Percentiles rank a stretch among this genome's conserved stretches.
Conservation (phyloP, 2,113 vertebrate species). For the Gobiocypris rarus region DNA sequence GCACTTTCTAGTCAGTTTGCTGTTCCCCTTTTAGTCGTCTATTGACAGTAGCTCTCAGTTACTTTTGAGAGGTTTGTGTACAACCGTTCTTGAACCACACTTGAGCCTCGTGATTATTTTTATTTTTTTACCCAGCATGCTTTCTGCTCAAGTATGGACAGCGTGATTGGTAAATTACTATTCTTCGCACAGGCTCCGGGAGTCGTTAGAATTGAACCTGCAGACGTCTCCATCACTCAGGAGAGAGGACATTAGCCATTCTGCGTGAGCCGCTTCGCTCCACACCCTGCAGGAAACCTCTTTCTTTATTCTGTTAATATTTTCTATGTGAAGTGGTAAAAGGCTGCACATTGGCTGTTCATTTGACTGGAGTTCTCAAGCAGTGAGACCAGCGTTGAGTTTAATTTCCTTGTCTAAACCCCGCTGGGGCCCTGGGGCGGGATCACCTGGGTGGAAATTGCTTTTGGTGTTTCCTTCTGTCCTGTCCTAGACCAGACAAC, state of each 20-base stretch:
- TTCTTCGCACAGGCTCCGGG: slow-evolving; percentile 31
- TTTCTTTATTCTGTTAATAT: slow-evolving; percentile 58
- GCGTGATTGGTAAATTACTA: slow-evolving; percentile 41
- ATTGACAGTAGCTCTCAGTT: slow-evolving; percentile 19
- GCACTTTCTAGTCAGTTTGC: neutral
- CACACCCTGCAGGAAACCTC: slow-evolving; percentile 48
- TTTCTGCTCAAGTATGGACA: slow-evolving; percentile 2
- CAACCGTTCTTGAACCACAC: neutral
- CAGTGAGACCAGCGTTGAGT: slow-evolving; percentile 59
- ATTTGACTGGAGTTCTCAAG: slow-evolving; percentile 67
- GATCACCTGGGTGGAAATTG: slow-evolving; percentile 80
- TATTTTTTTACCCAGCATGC: slow-evolving; percentile 19
- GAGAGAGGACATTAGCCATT: slow-evolving; percentile 55
- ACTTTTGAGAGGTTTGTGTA: slow-evolving; percentile 26
- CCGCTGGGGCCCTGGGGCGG: slow-evolving; percentile 67
- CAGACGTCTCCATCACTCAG: slow-evolving; percentile 46
- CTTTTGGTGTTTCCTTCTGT: slow-evolving; percentile 73
- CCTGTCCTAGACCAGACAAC: slow-evolving; percentile 35
- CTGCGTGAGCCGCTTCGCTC: slow-evolving; percentile 43
- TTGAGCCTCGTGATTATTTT: neutral
- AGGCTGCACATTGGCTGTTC: slow-evolving; percentile 54
- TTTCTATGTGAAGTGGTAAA: slow-evolving; percentile 56
- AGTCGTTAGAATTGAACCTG: slow-evolving; percentile 39
- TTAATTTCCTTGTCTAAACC: slow-evolving; percentile 75
- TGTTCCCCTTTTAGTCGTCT: neutral